Percentiles rank a stretch among this genome's conserved stretches.
Evolutionary conservation across 1,140 invertebrate species (phyloP).

Genomic region (Danaus melanippus): DNA sequence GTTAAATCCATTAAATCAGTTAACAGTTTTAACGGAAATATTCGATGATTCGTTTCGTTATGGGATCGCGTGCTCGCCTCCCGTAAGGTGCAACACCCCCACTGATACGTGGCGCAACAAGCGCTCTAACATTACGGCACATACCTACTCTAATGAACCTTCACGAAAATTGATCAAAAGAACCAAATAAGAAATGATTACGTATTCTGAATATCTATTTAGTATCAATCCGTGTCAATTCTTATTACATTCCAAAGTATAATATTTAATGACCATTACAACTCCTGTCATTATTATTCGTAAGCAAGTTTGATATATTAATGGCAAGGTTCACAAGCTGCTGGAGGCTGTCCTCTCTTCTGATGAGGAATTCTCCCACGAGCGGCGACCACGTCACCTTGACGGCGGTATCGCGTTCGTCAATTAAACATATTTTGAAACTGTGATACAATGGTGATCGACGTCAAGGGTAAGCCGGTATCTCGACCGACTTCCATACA

Average conservation of each 20-base stretch:
- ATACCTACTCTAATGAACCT: background rate
- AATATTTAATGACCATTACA: too few relatives aligned
- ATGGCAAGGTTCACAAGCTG: too few relatives aligned
- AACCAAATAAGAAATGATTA: constrained; percentile 2
- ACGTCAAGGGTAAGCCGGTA: constrained; percentile 16
- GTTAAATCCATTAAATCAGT: constrained; percentile 4
- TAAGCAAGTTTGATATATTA: too few relatives aligned
- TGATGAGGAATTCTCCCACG: constrained; percentile 23
- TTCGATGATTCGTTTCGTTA: constrained; percentile 13
- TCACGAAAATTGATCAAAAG: background rate
- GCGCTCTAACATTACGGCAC: too few relatives aligned
- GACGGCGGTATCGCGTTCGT: constrained; percentile 22
- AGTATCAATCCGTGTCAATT: too few relatives aligned
- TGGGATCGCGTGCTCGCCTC: constrained; percentile 30
- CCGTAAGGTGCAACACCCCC: constrained; percentile 20
- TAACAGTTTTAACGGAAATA: background rate
- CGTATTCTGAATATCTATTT: too few relatives aligned
- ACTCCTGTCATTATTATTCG: too few relatives aligned
- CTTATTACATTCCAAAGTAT: too few relatives aligned
- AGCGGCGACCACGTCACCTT: constrained; percentile 25
- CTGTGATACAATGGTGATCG: constrained; percentile 24
- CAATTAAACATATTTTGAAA: constrained; percentile 30
- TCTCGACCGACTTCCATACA: too few relatives aligned
- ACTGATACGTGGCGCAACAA: too few relatives aligned
- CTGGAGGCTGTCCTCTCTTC: too few relatives aligned